Evolutionary conservation across 2,113 vertebrate species (phyloP).

Genomic region (Enhydra lutris): DNA sequence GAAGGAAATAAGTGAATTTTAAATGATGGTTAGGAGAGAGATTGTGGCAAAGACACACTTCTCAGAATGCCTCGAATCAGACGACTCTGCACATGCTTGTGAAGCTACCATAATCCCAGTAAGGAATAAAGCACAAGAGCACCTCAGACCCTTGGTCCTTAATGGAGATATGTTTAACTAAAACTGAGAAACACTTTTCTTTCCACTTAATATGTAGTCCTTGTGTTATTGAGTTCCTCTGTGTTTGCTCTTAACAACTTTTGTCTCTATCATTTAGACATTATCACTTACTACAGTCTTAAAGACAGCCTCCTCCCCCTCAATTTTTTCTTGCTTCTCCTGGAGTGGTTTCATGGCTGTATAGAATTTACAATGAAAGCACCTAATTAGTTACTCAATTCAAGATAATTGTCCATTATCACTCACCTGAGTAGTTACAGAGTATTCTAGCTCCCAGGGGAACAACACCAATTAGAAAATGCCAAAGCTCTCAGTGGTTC

Average conservation of each 20-base stretch:
- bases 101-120: background rate
- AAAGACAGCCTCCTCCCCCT: background rate
- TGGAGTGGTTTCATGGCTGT: background rate
- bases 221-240: background rate
- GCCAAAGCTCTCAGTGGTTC: background rate
- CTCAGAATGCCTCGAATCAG: background rate
- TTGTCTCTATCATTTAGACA: background rate
- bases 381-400: conserved; percentile 41
- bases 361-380: conserved; percentile 54
- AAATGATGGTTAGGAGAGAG: background rate
- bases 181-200: background rate
- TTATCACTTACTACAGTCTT: background rate
- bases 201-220: background rate
- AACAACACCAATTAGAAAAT: conserved; percentile 37
- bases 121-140: background rate
- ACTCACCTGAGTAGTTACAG: conserved; percentile 22
- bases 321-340: background rate
- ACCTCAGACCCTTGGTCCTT: too few relatives aligned
- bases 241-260: background rate
- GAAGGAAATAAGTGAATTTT: background rate
- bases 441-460: conserved; percentile 1
- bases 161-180: background rate
- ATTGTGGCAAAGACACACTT: background rate
- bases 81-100: background rate
- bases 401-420: background rate